Evolutionary conservation across 1,140 invertebrate species (phyloP).

Genomic region (Bombus superbus): DNA sequence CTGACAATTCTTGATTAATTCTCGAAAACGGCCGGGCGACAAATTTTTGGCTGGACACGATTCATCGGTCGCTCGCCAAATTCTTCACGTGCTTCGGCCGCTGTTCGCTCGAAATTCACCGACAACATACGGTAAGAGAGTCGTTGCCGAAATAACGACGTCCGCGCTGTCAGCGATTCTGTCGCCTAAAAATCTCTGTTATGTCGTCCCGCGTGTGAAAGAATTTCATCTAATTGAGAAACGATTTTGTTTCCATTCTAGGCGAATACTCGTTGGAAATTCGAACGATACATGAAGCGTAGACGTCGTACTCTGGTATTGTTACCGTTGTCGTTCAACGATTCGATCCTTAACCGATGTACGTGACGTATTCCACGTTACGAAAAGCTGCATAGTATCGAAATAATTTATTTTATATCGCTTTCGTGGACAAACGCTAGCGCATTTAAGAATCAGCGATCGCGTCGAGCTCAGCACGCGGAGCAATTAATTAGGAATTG

Average conservation of each 20-base stretch:
- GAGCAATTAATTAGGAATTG: slow-evolving; percentile 79
- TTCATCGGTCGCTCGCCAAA: slow-evolving; percentile 32
- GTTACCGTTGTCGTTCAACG: no score
- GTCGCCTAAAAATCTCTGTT: slow-evolving; percentile 40
- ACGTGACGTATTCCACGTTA: no score
- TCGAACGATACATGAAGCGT: no score
- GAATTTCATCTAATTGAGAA: slow-evolving; percentile 12
- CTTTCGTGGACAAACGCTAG: neutral
- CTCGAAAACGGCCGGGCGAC: neutral
- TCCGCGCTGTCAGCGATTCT: slow-evolving; percentile 36
- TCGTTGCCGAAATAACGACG: slow-evolving; percentile 32
- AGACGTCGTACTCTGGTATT: no score
- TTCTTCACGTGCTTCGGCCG: slow-evolving; percentile 37
- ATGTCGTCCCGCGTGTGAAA: neutral
- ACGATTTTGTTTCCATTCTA: neutral
- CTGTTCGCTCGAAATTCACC: slow-evolving; percentile 26
- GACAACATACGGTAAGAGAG: neutral
- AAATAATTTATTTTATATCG: neutral
- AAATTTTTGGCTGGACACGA: slow-evolving; percentile 35
- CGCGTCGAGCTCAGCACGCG: slow-evolving; percentile 43
- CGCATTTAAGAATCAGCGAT: slow-evolving; percentile 25
- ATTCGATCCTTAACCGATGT: no score
- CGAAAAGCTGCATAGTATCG: neutral
- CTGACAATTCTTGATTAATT: slow-evolving; percentile 36
- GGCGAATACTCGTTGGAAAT: no score